Conservation (phyloP, 2,888 invertebrate species). For the Buathra laborator region DNA sequence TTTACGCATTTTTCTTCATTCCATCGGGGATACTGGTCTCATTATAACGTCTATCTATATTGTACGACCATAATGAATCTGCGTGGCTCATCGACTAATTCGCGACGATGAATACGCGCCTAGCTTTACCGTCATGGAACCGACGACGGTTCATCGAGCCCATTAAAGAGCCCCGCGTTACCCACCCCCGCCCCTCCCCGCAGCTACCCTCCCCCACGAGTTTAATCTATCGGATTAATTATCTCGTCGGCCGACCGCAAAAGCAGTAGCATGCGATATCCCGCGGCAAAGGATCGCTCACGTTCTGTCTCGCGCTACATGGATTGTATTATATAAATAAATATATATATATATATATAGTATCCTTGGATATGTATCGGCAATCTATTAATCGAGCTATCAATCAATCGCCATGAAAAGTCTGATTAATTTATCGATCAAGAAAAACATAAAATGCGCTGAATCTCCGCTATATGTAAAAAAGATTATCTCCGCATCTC, state of each 20-base stretch:
- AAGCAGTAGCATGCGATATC: slow-evolving; percentile 67
- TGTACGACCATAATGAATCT: slow-evolving; percentile 69
- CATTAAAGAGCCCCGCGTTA: slow-evolving; percentile 72
- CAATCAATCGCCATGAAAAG: slow-evolving; percentile 23
- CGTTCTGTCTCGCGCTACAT: slow-evolving; percentile 31
- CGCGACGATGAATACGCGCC: slow-evolving; percentile 72
- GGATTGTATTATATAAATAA: slow-evolving; percentile 8
- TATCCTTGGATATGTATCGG: slow-evolving; percentile 5
- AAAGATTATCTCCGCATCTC: background rate
- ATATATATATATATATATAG: background rate
- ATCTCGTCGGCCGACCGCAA: slow-evolving; percentile 73
- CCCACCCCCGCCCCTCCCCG: background rate
- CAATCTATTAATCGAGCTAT: slow-evolving; percentile 37
- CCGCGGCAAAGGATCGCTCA: slow-evolving; percentile 58
- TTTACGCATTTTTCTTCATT: slow-evolving; percentile 68
- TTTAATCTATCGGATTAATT: slow-evolving; percentile 76
- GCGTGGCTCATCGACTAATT: slow-evolving; percentile 72
- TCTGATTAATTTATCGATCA: slow-evolving; percentile 15
- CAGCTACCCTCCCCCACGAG: slow-evolving; percentile 24
- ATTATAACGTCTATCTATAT: slow-evolving; percentile 39
- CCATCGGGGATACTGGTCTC: slow-evolving; percentile 38
- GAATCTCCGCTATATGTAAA: background rate
- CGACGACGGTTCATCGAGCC: slow-evolving; percentile 74
- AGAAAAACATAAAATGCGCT: background rate
- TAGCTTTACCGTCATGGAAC: slow-evolving; percentile 70